Conservation (phyloP, 2,888 invertebrate genomes). For the Loripinus fragilis region DNA sequence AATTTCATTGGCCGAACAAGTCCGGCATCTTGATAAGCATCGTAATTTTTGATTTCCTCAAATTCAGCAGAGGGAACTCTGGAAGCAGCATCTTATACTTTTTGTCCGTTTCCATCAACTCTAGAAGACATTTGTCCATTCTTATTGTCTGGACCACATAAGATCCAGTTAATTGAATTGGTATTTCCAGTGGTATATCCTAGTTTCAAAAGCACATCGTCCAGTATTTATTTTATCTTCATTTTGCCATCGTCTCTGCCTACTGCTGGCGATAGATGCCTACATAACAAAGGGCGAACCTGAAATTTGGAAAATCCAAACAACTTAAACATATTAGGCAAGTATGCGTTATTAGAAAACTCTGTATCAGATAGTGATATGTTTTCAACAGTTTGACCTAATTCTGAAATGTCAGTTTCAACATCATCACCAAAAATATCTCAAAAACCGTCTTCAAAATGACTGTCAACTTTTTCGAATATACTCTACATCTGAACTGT, state of each 20-base stretch:
- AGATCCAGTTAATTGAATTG: slow-evolving; percentile 15
- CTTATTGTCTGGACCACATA: slow-evolving; percentile 46
- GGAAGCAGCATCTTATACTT: slow-evolving; percentile 36
- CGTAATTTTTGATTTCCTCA: slow-evolving; percentile 48
- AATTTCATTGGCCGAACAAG: slow-evolving; percentile 33
- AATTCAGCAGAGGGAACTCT: slow-evolving; percentile 42
- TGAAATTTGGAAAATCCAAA: slow-evolving; percentile 25
- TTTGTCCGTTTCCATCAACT: not conserved
- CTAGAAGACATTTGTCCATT: slow-evolving; percentile 39
- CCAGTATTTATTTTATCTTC: slow-evolving; percentile 27
- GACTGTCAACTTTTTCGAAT: no score
- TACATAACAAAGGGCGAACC: slow-evolving; percentile 9
- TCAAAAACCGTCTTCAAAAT: no score
- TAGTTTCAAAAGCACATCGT: slow-evolving; percentile 14
- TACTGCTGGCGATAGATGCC: slow-evolving; percentile 21
- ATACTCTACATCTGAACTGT: no score
- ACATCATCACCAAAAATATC: no score
- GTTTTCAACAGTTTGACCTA: not conserved
- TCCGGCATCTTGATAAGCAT: slow-evolving; percentile 46
- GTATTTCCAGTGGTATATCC: not conserved
- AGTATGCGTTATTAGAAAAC: not conserved
- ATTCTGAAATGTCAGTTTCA: not conserved
- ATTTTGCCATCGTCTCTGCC: slow-evolving; percentile 24
- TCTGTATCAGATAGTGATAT: not conserved
- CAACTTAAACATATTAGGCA: not conserved